phyloP scores from a whole-genome alignment of 2,797 vertebrate species.

The Phaenicophaeus curvirostris region DNA sequence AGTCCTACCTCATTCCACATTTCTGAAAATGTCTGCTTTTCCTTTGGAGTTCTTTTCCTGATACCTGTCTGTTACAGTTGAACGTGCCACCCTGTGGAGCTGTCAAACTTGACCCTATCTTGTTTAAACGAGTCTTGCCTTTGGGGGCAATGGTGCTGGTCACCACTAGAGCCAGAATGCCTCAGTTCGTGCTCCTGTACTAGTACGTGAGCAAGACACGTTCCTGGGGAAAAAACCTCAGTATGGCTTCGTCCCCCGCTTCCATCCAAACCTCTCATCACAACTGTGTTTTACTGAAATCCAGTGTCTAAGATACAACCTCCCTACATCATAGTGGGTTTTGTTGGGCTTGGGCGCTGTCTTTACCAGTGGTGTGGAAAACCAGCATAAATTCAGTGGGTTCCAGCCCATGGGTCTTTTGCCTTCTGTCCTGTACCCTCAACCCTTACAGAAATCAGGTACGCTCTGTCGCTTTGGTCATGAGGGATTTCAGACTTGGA shows the following conservation, averaged over 20 bases:
- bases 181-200: background rate
- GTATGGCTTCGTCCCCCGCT: background rate
- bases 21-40: background rate
- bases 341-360: background rate
- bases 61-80: background rate
- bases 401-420: background rate
- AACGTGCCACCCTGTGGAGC: background rate
- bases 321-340: background rate
- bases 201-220: accelerated
- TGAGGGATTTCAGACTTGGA: background rate
- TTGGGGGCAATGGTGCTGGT: background rate
- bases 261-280: background rate
- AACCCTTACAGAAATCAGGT: accelerated
- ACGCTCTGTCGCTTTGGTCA: background rate
- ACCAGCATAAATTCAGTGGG: background rate
- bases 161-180: background rate
- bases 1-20: background rate
- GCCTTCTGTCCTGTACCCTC: accelerated
- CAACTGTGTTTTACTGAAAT: background rate
- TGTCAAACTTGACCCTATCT: background rate
- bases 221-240: background rate
- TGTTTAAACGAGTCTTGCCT: background rate
- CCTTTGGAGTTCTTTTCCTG: background rate
- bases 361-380: background rate
- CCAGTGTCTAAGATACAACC: background rate